These are phyloP conservation scores for Heliconius eleuchia DNA, from an alignment of 1,140 invertebrate species.

Conservation along the genomic window DNA sequence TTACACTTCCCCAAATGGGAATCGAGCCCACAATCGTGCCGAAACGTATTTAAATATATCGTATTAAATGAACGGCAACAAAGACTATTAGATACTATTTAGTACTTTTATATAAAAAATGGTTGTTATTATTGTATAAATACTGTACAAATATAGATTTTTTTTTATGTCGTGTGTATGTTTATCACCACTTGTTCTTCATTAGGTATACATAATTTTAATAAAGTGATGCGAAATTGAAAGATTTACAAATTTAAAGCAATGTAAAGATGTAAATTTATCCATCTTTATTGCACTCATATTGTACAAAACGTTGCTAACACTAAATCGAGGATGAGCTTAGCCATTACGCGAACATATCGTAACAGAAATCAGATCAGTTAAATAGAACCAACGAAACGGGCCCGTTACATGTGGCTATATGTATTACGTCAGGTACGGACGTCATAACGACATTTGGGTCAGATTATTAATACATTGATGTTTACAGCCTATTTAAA, in stretches of 20 bases:
- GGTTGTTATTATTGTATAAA: no score
- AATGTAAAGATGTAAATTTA: not conserved
- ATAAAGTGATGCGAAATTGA: not conserved
- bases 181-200: not conserved
- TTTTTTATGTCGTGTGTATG: not conserved
- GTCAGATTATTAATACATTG: conserved; percentile 67
- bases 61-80: no score
- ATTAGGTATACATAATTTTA: not conserved
- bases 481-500: conserved; percentile 67
- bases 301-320: not conserved
- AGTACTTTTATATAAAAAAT: no score
- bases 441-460: conserved; percentile 67
- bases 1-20: no score
- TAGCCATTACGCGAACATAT: conserved; percentile 25
- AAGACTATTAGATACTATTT: no score
- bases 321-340: conserved; percentile 8
- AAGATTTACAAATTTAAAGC: not conserved
- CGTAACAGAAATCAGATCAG: conserved; percentile 49
- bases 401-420: conserved; percentile 48
- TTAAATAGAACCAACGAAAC: conserved; percentile 44
- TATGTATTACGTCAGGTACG: conserved; percentile 55
- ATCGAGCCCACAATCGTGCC: no score
- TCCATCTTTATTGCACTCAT: not conserved
- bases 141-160: not conserved
- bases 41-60: no score